These are phyloP conservation scores for Pelvicachromis taeniatus DNA, from an alignment of 2,113 vertebrate species.

Conservation along the genomic window DNA sequence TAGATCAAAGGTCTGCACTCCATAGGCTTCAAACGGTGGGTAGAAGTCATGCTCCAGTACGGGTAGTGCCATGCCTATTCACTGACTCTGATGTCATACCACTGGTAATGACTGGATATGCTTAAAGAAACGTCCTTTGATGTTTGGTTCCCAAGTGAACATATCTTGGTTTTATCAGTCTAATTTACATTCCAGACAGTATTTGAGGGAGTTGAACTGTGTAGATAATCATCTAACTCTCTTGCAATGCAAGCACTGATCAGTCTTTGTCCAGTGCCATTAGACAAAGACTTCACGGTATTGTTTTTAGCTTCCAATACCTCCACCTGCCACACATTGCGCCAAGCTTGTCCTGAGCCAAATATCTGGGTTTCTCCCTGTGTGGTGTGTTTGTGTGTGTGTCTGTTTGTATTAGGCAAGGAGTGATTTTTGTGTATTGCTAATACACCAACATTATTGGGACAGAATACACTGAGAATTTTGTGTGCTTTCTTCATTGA, in stretches of 20 bases:
- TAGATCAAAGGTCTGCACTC: constrained; percentile 64
- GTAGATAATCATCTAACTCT: constrained; percentile 9
- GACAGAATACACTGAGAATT: background rate
- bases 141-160: background rate
- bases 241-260: background rate
- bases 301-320: background rate
- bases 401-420: background rate
- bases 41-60: constrained; percentile 14
- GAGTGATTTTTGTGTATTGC: background rate
- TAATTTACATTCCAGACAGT: constrained; percentile 23
- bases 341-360: background rate
- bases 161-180: constrained; percentile 10
- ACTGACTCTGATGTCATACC: constrained; percentile 21
- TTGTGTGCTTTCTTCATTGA: background rate
- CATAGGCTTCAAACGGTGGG: constrained; percentile 37
- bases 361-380: background rate
- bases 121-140: constrained; percentile 30
- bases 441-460: background rate
- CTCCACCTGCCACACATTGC: background rate
- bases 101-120: constrained; percentile 17
- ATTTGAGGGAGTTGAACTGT: constrained; percentile 13
- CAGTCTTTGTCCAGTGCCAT: background rate
- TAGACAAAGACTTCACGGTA: background rate
- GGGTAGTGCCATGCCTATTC: background rate
- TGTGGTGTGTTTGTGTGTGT: background rate